phyloP scores from a whole-genome alignment of 2,888 invertebrate genomes.

The Zootermopsis nevadensis region DNA sequence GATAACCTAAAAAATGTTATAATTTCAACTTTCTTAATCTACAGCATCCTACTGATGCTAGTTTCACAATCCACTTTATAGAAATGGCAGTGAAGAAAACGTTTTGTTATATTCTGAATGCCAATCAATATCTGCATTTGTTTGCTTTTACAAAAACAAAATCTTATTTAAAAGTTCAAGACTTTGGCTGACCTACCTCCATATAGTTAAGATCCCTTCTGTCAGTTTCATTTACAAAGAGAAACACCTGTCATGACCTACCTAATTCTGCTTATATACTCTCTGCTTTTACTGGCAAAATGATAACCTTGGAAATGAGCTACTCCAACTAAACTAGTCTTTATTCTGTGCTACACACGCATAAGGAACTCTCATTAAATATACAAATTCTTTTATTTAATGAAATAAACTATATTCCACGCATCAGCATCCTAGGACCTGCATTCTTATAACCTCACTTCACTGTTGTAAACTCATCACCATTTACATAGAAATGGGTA shows the following conservation, averaged over 20 bases:
- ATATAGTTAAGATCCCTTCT: not conserved
- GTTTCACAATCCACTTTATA: not conserved
- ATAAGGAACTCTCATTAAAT: not conserved
- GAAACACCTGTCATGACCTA: not conserved
- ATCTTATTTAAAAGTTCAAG: not conserved
- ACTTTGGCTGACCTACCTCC: not conserved
- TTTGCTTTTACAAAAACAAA: not conserved
- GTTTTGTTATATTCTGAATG: not conserved
- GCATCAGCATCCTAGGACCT: too few relatives aligned
- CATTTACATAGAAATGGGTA: not conserved
- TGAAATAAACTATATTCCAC: too few relatives aligned
- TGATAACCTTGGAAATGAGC: not conserved
- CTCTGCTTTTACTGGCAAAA: not conserved
- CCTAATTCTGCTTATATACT: not conserved
- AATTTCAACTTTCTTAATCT: not conserved
- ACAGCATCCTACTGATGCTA: not conserved
- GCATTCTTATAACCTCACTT: not conserved
- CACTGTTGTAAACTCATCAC: not conserved
- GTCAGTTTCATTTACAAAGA: too few relatives aligned
- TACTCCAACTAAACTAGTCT: not conserved
- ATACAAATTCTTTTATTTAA: too few relatives aligned
- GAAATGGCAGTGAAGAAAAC: constrained; percentile 28
- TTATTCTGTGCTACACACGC: not conserved
- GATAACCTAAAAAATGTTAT: not conserved
- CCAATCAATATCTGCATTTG: not conserved